Conservation (phyloP, 2,888 invertebrate species). For the Rambutsinella grinnellia region DNA sequence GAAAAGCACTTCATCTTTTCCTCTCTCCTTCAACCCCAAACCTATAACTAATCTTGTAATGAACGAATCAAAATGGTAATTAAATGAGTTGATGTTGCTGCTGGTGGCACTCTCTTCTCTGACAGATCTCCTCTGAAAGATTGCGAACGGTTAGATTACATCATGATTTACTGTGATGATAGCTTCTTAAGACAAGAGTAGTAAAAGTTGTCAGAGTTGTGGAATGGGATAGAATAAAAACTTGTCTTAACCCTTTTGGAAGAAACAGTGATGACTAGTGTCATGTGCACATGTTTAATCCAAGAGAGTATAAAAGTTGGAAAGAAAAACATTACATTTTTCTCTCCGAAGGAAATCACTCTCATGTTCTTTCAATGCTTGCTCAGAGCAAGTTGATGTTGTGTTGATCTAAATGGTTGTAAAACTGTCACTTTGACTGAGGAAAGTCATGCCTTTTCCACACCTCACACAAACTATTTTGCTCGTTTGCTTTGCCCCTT, state of each 20-base stretch:
- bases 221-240: neutral
- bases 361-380: slow-evolving; percentile 21
- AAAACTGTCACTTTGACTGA: slow-evolving; percentile 57
- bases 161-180: slow-evolving; percentile 48
- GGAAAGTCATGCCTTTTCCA: slow-evolving; percentile 58
- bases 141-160: slow-evolving; percentile 23
- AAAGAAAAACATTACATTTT: neutral
- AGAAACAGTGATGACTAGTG: neutral
- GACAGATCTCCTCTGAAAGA: too few species aligned
- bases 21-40: neutral
- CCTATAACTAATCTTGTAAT: slow-evolving; percentile 47
- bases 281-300: slow-evolving; percentile 7
- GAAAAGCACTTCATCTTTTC: neutral
- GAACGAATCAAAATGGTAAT: slow-evolving; percentile 45
- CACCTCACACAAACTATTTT: slow-evolving; percentile 35
- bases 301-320: too few species aligned
- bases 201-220: slow-evolving; percentile 19
- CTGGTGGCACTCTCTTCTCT: too few species aligned
- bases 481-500: neutral
- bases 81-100: slow-evolving; percentile 37
- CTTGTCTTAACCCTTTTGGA: neutral
- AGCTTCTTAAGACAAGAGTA: slow-evolving; percentile 27
- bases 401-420: slow-evolving; percentile 59
- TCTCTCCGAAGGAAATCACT: neutral
- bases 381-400: slow-evolving; percentile 54